Evolutionary conservation across 1,140 invertebrate species (phyloP).

Genomic region (Geopemphigus sp.): DNA sequence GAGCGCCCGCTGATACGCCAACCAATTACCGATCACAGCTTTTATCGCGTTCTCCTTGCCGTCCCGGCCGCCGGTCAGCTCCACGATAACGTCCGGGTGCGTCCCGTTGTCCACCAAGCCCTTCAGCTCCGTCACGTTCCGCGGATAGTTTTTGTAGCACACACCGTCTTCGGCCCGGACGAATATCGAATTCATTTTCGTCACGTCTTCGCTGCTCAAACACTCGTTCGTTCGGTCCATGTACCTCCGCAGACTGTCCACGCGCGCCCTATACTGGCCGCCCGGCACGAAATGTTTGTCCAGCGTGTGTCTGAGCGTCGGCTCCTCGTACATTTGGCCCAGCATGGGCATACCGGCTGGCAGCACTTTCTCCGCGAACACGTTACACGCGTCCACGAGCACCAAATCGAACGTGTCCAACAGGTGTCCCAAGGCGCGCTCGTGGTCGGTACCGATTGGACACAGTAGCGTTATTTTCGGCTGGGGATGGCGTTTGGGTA

Average conservation of each 20-base stretch:
- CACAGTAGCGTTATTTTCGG: slow-evolving; percentile 2
- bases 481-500: not conserved
- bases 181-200: slow-evolving; percentile 4
- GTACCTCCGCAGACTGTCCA: not conserved
- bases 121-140: not conserved
- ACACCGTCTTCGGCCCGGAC: not conserved
- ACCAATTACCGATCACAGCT: not conserved
- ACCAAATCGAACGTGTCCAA: not conserved
- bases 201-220: not conserved
- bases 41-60: not conserved
- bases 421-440: not conserved
- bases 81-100: not conserved
- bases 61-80: not conserved
- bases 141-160: slow-evolving; percentile 21
- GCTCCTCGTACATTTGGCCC: slow-evolving; percentile 32
- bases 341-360: slow-evolving; percentile 5
- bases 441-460: not conserved
- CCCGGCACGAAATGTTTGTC: not conserved
- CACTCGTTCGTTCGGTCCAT: not conserved
- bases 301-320: not conserved
- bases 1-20: not conserved
- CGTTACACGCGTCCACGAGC: not conserved
- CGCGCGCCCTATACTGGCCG: not conserved
- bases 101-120: not conserved
- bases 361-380: not conserved